Conservation (phyloP, 2,888 invertebrate genomes). For the Scelioninae gen. 1 region DNA sequence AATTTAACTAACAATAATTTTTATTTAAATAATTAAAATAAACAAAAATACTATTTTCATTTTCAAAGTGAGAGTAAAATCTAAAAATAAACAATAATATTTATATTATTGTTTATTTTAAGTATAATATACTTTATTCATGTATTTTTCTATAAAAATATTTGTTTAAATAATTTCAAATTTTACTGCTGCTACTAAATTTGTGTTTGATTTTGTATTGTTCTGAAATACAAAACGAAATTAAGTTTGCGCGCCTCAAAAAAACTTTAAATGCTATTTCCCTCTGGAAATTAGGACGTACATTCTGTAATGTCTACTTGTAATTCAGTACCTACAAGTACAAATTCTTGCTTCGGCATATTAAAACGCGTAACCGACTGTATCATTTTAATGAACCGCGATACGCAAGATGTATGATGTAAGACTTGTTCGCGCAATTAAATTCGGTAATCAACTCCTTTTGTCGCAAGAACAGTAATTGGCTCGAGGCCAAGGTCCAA, state of each 20-base stretch:
- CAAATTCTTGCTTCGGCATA: conserved; percentile 1
- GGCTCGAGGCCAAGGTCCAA: conserved; percentile 68
- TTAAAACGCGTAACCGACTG: conserved; percentile 47
- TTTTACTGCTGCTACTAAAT: too few species aligned
- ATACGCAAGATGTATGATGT: conserved; percentile 55
- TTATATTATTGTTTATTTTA: too few species aligned
- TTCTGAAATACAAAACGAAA: background rate
- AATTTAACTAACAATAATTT: too few species aligned
- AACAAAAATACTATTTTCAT: too few species aligned
- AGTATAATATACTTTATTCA: too few species aligned
- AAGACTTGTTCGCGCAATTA: conserved; percentile 68
- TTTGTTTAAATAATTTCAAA: too few species aligned
- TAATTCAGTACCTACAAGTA: conserved; percentile 1
- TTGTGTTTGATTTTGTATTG: too few species aligned
- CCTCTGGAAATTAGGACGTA: background rate
- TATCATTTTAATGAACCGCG: conserved; percentile 55
- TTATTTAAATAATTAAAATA: too few species aligned
- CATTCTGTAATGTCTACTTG: background rate
- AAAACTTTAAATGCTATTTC: too few species aligned
- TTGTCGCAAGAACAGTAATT: conserved; percentile 68
- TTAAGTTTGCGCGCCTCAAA: background rate
- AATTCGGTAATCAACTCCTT: conserved; percentile 67
- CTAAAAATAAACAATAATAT: too few species aligned
- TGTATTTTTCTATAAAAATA: too few species aligned
- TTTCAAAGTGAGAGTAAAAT: too few species aligned